These are phyloP conservation scores for Xestia c-nigrum DNA, from an alignment of 2,888 invertebrate species.

Conservation along the genomic window DNA sequence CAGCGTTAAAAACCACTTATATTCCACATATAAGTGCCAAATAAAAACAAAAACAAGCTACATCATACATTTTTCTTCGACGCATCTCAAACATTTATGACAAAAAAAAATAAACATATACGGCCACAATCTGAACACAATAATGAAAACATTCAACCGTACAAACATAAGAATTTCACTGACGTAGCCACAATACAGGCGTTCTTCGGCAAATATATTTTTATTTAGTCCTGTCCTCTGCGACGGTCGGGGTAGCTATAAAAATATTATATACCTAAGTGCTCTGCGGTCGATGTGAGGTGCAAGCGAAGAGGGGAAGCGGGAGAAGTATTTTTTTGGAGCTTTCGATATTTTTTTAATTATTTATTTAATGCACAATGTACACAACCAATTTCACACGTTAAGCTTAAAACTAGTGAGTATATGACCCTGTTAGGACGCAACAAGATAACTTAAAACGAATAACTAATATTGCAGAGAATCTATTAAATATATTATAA, in stretches of 20 bases:
- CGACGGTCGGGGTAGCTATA: conserved; percentile 81
- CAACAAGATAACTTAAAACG: too few relatives aligned
- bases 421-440: too few relatives aligned
- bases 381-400: too few relatives aligned
- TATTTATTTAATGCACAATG: too few relatives aligned
- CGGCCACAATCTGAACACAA: conserved; percentile 58
- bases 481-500: too few relatives aligned
- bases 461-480: too few relatives aligned
- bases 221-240: conserved; percentile 85
- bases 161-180: conserved; percentile 66
- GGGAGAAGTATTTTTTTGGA: not conserved
- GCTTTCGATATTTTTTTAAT: too few relatives aligned
- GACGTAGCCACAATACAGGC: conserved; percentile 78
- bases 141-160: conserved; percentile 71
- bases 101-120: conserved; percentile 39
- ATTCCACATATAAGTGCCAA: not conserved
- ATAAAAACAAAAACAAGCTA: conserved; percentile 5
- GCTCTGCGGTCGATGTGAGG: conserved; percentile 62
- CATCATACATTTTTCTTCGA: conserved; percentile 1
- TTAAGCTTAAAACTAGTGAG: too few relatives aligned
- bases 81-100: conserved; percentile 40
- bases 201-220: conserved; percentile 82
- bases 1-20: not conserved
- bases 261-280: conserved; percentile 85
- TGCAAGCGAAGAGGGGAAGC: conserved; percentile 18